Conservation (phyloP, 2,888 invertebrate species). For the Dione vanillae region DNA sequence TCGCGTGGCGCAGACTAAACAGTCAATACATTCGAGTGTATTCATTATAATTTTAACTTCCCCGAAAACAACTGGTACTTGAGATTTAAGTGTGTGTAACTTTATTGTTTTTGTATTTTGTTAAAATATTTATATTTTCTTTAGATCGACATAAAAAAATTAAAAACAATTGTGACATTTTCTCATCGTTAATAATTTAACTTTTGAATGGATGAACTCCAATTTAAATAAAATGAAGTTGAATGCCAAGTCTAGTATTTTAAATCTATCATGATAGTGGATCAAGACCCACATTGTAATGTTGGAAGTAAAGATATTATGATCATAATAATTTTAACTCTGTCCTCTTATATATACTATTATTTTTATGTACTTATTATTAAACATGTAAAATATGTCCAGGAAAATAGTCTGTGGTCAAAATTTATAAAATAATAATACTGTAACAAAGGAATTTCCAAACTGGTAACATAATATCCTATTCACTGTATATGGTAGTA, state of each 20-base stretch:
- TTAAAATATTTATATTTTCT: neutral
- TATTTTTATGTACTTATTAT: neutral
- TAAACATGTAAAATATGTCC: neutral
- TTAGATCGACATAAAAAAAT: neutral
- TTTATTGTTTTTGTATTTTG: neutral
- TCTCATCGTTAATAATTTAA: no score
- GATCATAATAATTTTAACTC: neutral
- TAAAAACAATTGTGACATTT: no score
- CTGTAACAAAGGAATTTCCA: no score
- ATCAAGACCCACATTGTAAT: neutral
- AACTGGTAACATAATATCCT: constrained; percentile 2
- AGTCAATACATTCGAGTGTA: constrained; percentile 27
- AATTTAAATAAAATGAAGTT: no score
- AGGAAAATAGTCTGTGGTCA: neutral
- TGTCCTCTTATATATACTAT: neutral
- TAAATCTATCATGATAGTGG: neutral
- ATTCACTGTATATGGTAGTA: neutral
- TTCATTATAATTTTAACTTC: neutral
- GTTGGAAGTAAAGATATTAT: neutral
- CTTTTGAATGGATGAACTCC: no score
- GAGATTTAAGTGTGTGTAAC: neutral
- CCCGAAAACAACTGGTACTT: neutral
- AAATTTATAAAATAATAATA: no score
- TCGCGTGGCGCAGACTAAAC: constrained; percentile 48
- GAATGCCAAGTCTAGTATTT: no score